Base-by-base conservation (phyloP, 2,888 invertebrate genomes). In the Limulus polyphemus region DNA sequence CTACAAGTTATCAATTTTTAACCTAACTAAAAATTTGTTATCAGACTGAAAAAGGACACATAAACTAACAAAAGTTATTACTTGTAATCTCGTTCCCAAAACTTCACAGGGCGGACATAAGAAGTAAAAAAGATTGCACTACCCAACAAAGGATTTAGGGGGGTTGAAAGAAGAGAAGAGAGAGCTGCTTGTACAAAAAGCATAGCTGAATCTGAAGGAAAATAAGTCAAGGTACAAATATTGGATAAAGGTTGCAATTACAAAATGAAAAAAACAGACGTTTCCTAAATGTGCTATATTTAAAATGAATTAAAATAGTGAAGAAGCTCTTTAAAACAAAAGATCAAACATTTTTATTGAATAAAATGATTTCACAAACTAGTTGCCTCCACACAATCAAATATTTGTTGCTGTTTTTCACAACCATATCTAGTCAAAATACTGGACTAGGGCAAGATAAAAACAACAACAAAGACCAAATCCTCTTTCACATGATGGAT, bases 51-150 rank as follows among this genome's bases (percentile, higher is more conserved):
- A 54, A 10, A 59, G 12, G 54, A 49, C 52, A 54, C 16, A 54
- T 50, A 51, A 56, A 58, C 13, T 32, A 32, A 16, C 11, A 46
- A 56, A 54, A 12, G 10, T 14, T 72, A 75, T 71, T 71, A 78
- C 78, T 97, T 98, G 77, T 98, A 97, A 75, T 99, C 97, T 54
- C 94, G 83, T 77, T 99, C 98, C 99, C 99, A 99, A 77, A 99
- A 99, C 78, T 99, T 99, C 1, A 99, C 86, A 0, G 99, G 99
- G 1, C 99, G 83, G n/a, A 97, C 94, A 77, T 99, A 99, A 0
- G 98, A 98, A 50, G 94, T 91, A 74, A 99, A 84, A 77, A 99
- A 99, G 75, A 99, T 97, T 65, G 98, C 98, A 75, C 97, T 97
- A 52, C 98, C 98, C 61, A 95, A 78, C 69, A 99, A 88, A 0